Conservation (phyloP, 1,140 invertebrate species). For the Drosophila ambigua region DNA sequence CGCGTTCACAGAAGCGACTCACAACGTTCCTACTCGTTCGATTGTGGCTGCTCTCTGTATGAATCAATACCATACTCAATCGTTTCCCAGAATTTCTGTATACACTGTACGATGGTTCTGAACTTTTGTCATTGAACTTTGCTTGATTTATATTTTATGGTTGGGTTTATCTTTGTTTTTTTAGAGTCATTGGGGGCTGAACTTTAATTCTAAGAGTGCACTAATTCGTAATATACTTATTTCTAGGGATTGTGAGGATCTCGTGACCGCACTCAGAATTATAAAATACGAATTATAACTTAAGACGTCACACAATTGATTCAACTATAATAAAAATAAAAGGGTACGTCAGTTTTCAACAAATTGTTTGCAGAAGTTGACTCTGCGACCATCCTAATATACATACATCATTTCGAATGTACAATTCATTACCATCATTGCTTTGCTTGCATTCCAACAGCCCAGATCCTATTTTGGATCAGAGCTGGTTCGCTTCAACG, state of each 20-base stretch:
- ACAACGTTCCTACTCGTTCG: neutral
- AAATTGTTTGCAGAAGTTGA: conserved; percentile 17
- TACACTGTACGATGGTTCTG: neutral
- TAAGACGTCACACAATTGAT: conserved; percentile 43
- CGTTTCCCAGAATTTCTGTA: conserved; percentile 14
- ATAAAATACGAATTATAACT: conserved; percentile 36
- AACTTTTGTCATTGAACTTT: conserved; percentile 23
- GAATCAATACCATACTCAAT: conserved; percentile 33
- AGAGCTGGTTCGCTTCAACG: conserved; percentile 85
- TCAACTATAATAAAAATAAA: conserved; percentile 58
- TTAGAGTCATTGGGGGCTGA: conserved; percentile 51
- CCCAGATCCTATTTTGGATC: neutral
- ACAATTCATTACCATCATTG: conserved; percentile 30
- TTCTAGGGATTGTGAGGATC: conserved; percentile 56
- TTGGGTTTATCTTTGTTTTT: conserved; percentile 33
- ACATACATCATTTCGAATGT: conserved; percentile 62
- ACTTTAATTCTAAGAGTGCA: conserved; percentile 45
- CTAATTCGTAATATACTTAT: conserved; percentile 49
- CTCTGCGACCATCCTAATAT: conserved; percentile 14
- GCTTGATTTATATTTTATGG: conserved; percentile 18
- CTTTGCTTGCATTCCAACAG: neutral
- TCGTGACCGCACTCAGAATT: conserved; percentile 44
- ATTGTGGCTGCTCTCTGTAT: conserved; percentile 33
- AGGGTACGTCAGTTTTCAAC: conserved; percentile 46
- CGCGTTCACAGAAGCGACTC: no score